phyloP scores from a whole-genome alignment of 2,888 invertebrate species.

The Drymonia ruficornis region DNA sequence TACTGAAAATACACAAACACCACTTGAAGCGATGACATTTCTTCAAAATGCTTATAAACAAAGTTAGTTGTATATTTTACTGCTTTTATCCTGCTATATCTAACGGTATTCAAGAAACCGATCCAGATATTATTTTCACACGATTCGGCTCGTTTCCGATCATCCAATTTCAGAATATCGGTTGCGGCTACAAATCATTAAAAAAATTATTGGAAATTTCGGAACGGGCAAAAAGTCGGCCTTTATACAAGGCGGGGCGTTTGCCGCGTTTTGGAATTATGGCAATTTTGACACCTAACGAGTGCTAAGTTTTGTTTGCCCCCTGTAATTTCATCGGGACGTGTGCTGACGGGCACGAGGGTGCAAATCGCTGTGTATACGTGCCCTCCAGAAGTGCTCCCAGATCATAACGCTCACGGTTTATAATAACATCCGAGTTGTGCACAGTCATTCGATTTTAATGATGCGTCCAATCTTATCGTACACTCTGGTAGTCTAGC shows the following conservation, averaged over 20 bases:
- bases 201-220: conserved; percentile 75
- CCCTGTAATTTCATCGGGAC: conserved; percentile 74
- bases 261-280: conserved; percentile 72
- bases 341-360: conserved; percentile 61
- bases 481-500: conserved; percentile 54
- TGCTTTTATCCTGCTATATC: background rate
- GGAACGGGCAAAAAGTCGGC: conserved; percentile 77
- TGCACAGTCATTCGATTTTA: conserved; percentile 76
- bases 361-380: conserved; percentile 52
- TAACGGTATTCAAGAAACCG: conserved; percentile 19
- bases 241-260: conserved; percentile 73
- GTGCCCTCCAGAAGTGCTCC: conserved; percentile 52
- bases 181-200: conserved; percentile 79
- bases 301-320: conserved; percentile 77
- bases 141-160: conserved; percentile 73
- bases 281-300: conserved; percentile 84
- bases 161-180: conserved; percentile 78
- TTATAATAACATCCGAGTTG: conserved; percentile 70
- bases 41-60: no score
- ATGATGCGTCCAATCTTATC: conserved; percentile 67
- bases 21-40: no score
- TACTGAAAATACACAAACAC: no score
- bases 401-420: conserved; percentile 72
- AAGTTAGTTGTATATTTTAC: conserved; percentile 7
- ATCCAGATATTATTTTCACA: conserved; percentile 73